Conservation (phyloP, 2,888 invertebrate species). For the Tubulanus polymorphus region DNA sequence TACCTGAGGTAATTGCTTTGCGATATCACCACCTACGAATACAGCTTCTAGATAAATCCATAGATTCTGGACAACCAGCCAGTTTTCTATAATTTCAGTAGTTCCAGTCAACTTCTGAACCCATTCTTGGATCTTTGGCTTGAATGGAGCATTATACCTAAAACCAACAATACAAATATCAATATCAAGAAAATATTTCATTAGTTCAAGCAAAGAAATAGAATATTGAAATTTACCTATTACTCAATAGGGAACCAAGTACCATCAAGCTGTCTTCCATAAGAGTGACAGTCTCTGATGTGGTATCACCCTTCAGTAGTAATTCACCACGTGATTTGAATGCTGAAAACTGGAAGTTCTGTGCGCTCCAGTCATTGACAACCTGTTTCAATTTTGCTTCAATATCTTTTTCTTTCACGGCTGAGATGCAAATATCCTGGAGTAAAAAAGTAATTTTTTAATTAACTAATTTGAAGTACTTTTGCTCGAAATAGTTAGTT, state of each 20-base stretch:
- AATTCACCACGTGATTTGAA: conserved; percentile 94
- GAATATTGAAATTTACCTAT: too few species aligned
- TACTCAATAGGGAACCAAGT: conserved; percentile 85
- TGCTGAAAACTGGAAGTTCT: conserved; percentile 83
- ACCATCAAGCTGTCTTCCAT: conserved; percentile 96
- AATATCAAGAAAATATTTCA: background rate
- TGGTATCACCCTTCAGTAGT: conserved; percentile 84
- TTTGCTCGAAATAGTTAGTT: background rate
- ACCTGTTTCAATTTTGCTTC: conserved; percentile 92
- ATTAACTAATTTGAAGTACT: background rate
- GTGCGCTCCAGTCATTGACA: conserved; percentile 90
- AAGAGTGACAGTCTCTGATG: conserved; percentile 90
- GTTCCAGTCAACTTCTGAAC: conserved; percentile 90
- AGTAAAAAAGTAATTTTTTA: background rate
- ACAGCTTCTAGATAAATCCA: conserved; percentile 98
- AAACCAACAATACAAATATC: conserved; percentile 3
- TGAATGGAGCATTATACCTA: conserved; percentile 91
- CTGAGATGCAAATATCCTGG: conserved; percentile 93
- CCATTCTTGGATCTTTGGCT: conserved; percentile 96
- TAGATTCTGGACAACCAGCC: conserved; percentile 97
- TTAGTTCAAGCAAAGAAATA: too few species aligned
- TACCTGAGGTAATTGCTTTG: conserved; percentile 79
- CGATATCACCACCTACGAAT: conserved; percentile 96
- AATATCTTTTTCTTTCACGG: conserved; percentile 96
- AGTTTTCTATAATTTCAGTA: conserved; percentile 92